Base-by-base conservation (phyloP, 2,797 vertebrate species). In the Coregonus suidteri region DNA sequence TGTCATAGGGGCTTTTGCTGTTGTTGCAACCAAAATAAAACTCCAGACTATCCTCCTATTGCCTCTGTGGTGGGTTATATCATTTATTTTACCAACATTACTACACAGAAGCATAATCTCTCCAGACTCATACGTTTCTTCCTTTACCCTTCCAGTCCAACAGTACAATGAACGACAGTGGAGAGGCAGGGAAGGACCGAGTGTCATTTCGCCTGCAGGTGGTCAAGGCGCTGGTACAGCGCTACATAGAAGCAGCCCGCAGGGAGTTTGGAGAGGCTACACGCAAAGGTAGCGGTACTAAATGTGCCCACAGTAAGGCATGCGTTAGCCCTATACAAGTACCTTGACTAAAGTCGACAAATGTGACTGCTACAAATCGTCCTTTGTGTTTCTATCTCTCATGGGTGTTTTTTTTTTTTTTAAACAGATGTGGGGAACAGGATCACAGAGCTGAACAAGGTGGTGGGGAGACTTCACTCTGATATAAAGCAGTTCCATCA, bases 361-460 rank as follows among this genome's bases (percentile, higher is more conserved):
- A 11, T 4, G 20, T 66, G 64, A 30, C 20, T 3, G 64, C 41
- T 47, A 64, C 59, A 20, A 30, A 25, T 64, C 4, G 59, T 9
- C 30, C 9, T 30, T 64, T 64, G 59, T 64, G 59, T 25, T 64
- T 64, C 20, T 64, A 25, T 20, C 18, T 34, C 25, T 67, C 31
- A 31, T 16, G 30, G 11, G 18, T 7, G 9, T 65, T 3, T 72
- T 65, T 25, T 25, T 25, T 7, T 66, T 30, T 14, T 30, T 77
- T 34, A 9, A 56, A 54, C 87, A 97, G 96, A 96, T 82, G 89
- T 97, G 15, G 96, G 96, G 0, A 97, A 96, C 87, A 93, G 96
- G 52, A 94, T 97, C 89, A 97, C 96, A 0, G 95, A 96, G 87
- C 90, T 98, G 77, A 95, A 88, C 86, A 97, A 97, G 91, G 93